A percentile compares a stretch with the other conserved stretches of the same genome.
Evolutionary conservation across 2,888 invertebrate species (phyloP).

Genomic region (Schizotus pectinicornis): DNA sequence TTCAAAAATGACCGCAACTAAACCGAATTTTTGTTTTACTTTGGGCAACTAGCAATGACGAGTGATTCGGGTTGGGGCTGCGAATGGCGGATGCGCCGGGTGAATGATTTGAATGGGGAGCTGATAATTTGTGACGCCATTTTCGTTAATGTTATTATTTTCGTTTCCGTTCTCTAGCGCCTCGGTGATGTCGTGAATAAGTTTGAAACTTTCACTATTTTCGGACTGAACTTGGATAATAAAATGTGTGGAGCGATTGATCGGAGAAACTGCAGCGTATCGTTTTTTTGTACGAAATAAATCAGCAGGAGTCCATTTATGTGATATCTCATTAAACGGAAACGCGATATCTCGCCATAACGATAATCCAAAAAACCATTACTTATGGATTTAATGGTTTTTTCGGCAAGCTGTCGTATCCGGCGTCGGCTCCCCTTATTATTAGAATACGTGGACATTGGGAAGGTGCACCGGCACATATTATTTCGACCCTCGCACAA

Average conservation of each 20-base stretch:
- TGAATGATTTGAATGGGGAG: not conserved
- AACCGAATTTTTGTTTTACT: no score
- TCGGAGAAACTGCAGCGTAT: conserved; percentile 4
- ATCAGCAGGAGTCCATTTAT: conserved; percentile 21
- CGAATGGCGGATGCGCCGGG: conserved; percentile 5
- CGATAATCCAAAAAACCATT: conserved; percentile 50
- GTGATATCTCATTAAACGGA: conserved; percentile 47
- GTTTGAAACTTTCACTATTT: conserved; percentile 7
- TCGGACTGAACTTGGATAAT: not conserved
- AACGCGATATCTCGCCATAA: conserved; percentile 47
- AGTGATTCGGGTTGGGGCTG: no score
- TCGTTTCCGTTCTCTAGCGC: not conserved
- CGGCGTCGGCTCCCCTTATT: conserved; percentile 35
- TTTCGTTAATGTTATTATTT: not conserved
- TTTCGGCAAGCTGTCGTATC: conserved; percentile 33
- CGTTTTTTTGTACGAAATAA: conserved; percentile 20
- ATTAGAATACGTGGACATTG: conserved; percentile 47
- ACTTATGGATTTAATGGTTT: conserved; percentile 48
- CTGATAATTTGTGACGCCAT: not conserved
- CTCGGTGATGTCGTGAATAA: not conserved
- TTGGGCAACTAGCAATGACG: no score
- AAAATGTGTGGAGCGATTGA: conserved; percentile 8
- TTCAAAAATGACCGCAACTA: no score
- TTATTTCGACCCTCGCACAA: conserved; percentile 51
- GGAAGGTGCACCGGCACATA: conserved; percentile 48